Evolutionary conservation across 2,888 invertebrate species (phyloP).

Genomic region (Thera britannica): DNA sequence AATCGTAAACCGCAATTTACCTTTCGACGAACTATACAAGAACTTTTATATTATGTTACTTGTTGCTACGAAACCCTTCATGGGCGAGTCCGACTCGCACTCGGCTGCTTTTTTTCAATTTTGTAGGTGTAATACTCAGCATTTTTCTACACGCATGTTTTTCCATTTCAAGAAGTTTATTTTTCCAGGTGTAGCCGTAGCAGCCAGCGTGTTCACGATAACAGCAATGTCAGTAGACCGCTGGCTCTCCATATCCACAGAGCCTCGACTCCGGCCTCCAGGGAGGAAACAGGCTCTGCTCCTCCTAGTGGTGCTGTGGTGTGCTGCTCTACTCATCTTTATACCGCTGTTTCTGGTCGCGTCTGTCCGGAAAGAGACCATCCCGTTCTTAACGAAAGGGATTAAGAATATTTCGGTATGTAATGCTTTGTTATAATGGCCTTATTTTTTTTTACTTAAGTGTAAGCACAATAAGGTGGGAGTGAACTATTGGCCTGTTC

Average conservation of each 20-base stretch:
- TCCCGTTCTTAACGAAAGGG: constrained; percentile 69
- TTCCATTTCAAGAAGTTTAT: not conserved
- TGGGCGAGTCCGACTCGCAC: too few relatives aligned
- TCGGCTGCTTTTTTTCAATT: too few relatives aligned
- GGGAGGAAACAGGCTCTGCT: constrained; percentile 86
- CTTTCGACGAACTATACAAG: too few relatives aligned
- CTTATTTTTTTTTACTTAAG: too few relatives aligned
- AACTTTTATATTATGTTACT: too few relatives aligned
- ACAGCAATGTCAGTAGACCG: constrained; percentile 92
- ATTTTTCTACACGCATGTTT: too few relatives aligned
- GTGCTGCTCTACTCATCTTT: constrained; percentile 87
- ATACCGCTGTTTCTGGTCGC: constrained; percentile 86
- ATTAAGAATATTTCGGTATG: constrained; percentile 70
- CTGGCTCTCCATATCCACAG: constrained; percentile 89
- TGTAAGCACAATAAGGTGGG: too few relatives aligned
- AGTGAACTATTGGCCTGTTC: too few relatives aligned
- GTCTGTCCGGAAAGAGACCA: constrained; percentile 65
- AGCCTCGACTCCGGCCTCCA: constrained; percentile 85
- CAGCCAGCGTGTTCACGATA: constrained; percentile 91
- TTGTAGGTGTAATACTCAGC: too few relatives aligned
- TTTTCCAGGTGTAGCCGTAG: constrained; percentile 88
- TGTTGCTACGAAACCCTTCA: too few relatives aligned
- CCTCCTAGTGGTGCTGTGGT: constrained; percentile 88
- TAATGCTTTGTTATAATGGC: not conserved
- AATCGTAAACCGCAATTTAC: too few relatives aligned